Evolutionary conservation across 2,888 invertebrate species (phyloP).

Genomic region (Leucophenga maculata): DNA sequence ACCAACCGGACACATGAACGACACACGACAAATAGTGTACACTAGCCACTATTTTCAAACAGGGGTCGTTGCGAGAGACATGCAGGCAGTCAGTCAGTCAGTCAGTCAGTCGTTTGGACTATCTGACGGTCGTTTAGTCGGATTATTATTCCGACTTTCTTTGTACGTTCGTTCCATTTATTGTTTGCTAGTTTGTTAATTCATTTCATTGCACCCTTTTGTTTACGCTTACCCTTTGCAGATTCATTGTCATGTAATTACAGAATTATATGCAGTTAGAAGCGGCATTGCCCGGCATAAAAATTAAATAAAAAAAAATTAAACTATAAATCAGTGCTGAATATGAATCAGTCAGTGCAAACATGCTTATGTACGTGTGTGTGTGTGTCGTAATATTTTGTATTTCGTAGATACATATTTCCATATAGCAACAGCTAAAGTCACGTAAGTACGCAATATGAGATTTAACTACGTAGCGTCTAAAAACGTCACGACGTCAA

Average conservation of each 20-base stretch:
- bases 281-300: too few species aligned
- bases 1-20: constrained; percentile 1
- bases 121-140: background rate
- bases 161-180: too few species aligned
- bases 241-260: too few species aligned
- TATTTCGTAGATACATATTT: constrained; percentile 20
- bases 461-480: background rate
- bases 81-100: background rate
- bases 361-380: too few species aligned
- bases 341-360: too few species aligned
- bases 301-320: too few species aligned
- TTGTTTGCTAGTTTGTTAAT: constrained; percentile 26
- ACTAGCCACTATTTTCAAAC: background rate
- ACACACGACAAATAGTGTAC: background rate
- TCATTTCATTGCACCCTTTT: constrained; percentile 28
- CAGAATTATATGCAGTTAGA: background rate
- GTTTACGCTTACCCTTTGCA: too few species aligned
- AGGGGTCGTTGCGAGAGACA: background rate
- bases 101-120: constrained; percentile 1
- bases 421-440: constrained; percentile 13
- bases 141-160: too few species aligned
- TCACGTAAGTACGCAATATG: constrained; percentile 16
- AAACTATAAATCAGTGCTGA: too few species aligned
- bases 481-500: too few species aligned
- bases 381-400: too few species aligned